phyloP scores from a whole-genome alignment of 2,888 invertebrate species.

The Erebia aethiops region DNA sequence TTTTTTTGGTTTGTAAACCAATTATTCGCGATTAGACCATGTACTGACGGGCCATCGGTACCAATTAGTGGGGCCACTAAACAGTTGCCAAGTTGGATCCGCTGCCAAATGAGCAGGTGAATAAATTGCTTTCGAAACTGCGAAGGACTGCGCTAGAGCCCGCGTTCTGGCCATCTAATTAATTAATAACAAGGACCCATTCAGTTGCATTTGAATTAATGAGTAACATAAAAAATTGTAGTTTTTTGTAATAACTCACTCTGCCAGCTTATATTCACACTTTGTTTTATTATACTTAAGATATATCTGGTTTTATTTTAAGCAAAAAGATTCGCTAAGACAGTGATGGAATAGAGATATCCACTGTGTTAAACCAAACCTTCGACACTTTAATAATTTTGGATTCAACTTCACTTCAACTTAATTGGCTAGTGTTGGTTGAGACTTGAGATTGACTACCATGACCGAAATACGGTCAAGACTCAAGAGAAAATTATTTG shows the following conservation, averaged over 20 bases:
- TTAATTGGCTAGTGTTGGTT: too few relatives aligned
- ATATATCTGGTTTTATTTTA: too few relatives aligned
- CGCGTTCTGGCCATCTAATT: slow-evolving; percentile 23
- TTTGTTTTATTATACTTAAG: too few relatives aligned
- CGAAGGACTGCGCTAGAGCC: slow-evolving; percentile 28
- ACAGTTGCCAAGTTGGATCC: slow-evolving; percentile 39
- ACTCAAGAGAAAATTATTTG: too few relatives aligned
- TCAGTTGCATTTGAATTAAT: slow-evolving; percentile 7
- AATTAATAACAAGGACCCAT: slow-evolving; percentile 1
- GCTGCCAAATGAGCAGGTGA: slow-evolving; percentile 40
- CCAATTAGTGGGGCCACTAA: slow-evolving; percentile 40
- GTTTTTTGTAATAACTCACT: not conserved
- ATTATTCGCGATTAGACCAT: slow-evolving; percentile 36
- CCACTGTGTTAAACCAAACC: not conserved
- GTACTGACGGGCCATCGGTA: slow-evolving; percentile 38
- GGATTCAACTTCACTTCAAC: not conserved
- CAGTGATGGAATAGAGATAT: too few relatives aligned
- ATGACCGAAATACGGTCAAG: too few relatives aligned
- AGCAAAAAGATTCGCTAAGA: too few relatives aligned
- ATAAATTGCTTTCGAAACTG: slow-evolving; percentile 36
- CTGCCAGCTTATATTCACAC: not conserved
- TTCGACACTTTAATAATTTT: not conserved
- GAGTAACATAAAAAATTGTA: not conserved
- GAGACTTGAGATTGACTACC: too few relatives aligned
- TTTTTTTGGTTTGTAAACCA: too few relatives aligned